phyloP scores from a whole-genome alignment of 2,888 invertebrate species.

The Cosmia trapezina region DNA sequence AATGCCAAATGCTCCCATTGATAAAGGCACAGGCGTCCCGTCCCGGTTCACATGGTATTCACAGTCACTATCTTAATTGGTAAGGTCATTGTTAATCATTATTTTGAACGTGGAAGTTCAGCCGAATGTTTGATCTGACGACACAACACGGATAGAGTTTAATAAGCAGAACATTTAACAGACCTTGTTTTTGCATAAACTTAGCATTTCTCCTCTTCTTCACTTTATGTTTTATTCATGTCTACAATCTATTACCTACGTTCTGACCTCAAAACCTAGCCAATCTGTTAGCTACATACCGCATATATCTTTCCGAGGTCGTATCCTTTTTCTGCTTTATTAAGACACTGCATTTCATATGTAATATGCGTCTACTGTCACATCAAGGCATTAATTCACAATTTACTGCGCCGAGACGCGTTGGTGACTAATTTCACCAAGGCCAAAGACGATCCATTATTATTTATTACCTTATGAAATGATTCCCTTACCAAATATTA shows the following conservation, averaged over 20 bases:
- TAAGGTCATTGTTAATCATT: constrained; percentile 60
- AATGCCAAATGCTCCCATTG: constrained; percentile 71
- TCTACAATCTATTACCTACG: constrained; percentile 24
- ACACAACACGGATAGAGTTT: constrained; percentile 3
- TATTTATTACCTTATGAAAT: constrained; percentile 88
- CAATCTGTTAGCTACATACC: constrained; percentile 34
- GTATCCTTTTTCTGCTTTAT: constrained; percentile 61
- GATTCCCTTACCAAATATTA: constrained; percentile 64
- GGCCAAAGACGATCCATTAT: constrained; percentile 88
- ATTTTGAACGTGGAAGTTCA: constrained; percentile 41
- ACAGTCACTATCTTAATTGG: constrained; percentile 51
- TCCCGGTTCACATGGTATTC: constrained; percentile 59
- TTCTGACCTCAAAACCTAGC: constrained; percentile 48
- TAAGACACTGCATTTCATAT: constrained; percentile 62
- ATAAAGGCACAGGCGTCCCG: constrained; percentile 61
- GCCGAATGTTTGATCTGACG: constrained; percentile 1
- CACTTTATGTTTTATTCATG: constrained; percentile 47
- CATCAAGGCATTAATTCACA: constrained; percentile 75
- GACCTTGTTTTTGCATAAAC: constrained; percentile 29
- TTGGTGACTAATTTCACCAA: constrained; percentile 87
- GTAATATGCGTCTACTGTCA: constrained; percentile 70
- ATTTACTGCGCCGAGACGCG: constrained; percentile 72
- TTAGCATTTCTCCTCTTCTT: constrained; percentile 47
- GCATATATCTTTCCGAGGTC: constrained; percentile 43
- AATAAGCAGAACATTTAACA: constrained; percentile 1